Base-by-base conservation (phyloP, 2,797 vertebrate species). In the Thunnus albacares region DNA sequence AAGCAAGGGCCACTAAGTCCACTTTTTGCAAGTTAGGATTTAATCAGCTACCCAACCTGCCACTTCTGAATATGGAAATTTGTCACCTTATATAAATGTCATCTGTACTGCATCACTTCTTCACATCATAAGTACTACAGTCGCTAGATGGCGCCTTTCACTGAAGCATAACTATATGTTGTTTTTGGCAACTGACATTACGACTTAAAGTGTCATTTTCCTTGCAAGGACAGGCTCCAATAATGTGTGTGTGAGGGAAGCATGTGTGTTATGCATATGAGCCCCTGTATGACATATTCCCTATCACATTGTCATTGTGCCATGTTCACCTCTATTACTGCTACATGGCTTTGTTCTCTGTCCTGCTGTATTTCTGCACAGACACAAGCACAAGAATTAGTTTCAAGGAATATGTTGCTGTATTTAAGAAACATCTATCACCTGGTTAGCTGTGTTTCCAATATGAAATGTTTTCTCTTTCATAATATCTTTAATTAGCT, bases 271-370 rank as follows among this genome's bases (percentile, higher is more conserved):
- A 55, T 55, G 13, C 47, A 43, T 60, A 15, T 18, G 5, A 41
- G 13, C 24, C 30, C 18, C 18, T 43, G 35, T 4, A 9, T 47
- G 66, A 81, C 51, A 41, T 65, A 71, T 60, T 30, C 28, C 28
- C 28, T 30, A 5, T 30, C 28, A 30, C 28, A 30, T 52, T 70
- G 60, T 78, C 55, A 62, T 20, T 49, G 60, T 18, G 20, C 33
- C 59, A 20, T 47, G 9, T 56, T 67, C 26, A 43, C 26, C 30
- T 71, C 3, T 52, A 63, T 47, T 28, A 70, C 58, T 58, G 51
- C 6, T 24, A 11, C 18, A 5, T 51, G 18, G 43, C 8, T 45
- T 18, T 49, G 17, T 1, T 9, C 26, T 14, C 26, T 18, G 6
- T 15, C 11, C 18, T 12, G 7, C 41, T n/a, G 15, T 30, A 17